Evolutionary conservation across 1,140 invertebrate species (phyloP), one percentile per base, ranked within the genome.

Genomic region (Physella acuta): DNA sequence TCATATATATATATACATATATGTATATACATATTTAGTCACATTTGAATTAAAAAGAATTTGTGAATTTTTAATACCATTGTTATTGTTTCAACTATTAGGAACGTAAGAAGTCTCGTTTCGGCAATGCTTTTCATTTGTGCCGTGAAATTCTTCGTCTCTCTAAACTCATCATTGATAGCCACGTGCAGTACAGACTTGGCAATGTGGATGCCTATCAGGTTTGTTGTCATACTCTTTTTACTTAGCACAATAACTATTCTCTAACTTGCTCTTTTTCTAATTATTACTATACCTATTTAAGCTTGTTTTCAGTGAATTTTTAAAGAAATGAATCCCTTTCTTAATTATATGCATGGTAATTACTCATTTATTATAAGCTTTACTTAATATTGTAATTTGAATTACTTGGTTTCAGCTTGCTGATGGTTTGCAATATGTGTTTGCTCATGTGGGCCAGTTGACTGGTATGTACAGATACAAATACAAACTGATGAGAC

Each of bases 401-500:
- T 20, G 5, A 55, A 55, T 24, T 24, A 31, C n/a, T 14, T 28
- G 33, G 34, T 71, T 79, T 11, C 94, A 99, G 88, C 86, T 99
- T 52, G 91, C 98, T 20, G 98, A 99, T 87, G 98, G 98, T 31
- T 85, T 99, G n/a, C 98, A 99, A 84, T 99, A 99, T 81, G 96
- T 99, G 53, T 99, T 99, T 87, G 95, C 97, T 26, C 98, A 99
- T 82, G 97, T 99, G 33, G 98, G 98, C 14, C 98, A 99, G 85
- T 87, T 99, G 20, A 99, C 98, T 3, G 98, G 98, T 83, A 99
- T 99, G 98, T 99, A 99, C 86, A 88, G 98, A 55, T 99, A 99
- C 88, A 99, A 99, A 81, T 99, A 99, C 86, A 99, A 99, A 84
- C 87, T 99, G 20, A 99, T 99, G 97, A 90, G 95, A 81, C 98